Percentiles rank a stretch among this genome's conserved stretches.
Conservation (phyloP, 2,797 vertebrate species). For the Hypotaenidia philippensis region DNA sequence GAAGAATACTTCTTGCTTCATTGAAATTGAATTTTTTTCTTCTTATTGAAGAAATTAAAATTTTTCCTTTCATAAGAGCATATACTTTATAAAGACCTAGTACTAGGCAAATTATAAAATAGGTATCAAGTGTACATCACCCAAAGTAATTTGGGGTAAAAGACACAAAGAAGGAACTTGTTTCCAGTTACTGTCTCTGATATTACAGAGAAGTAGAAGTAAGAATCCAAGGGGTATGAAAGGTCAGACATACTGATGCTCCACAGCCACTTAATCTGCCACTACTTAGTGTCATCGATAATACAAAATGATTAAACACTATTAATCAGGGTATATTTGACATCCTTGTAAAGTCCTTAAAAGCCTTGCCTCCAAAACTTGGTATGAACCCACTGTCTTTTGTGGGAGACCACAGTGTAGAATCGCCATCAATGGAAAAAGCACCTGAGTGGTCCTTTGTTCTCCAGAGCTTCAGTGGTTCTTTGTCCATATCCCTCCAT, state of each 20-base stretch:
- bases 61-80: neutral
- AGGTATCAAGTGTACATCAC: neutral
- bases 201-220: neutral
- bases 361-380: neutral
- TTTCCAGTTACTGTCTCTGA: neutral
- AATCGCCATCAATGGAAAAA: neutral
- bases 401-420: neutral
- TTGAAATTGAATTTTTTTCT: too few species aligned
- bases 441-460: neutral
- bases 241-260: neutral
- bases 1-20: neutral
- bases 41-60: neutral
- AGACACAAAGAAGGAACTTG: neutral
- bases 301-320: neutral
- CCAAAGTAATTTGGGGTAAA: neutral
- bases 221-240: neutral
- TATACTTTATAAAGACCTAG: neutral
- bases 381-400: neutral
- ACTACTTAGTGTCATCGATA: neutral
- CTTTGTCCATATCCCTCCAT: neutral
- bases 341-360: neutral
- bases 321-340: neutral
- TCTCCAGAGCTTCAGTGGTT: neutral
- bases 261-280: neutral
- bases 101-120: neutral